phyloP scores from a whole-genome alignment of 2,888 invertebrate genomes.

The Ptychoptera albimana region DNA sequence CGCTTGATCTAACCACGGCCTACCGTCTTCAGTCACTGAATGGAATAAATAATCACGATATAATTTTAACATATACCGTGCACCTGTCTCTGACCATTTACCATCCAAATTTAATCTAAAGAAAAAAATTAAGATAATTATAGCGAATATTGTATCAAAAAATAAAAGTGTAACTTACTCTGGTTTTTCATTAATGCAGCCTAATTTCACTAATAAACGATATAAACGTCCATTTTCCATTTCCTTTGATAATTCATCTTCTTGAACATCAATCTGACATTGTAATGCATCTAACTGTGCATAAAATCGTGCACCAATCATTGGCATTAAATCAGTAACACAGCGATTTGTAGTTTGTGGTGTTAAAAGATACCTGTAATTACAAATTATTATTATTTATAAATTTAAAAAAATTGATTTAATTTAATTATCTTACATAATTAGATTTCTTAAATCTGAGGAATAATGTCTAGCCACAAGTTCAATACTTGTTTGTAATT shows the following conservation, averaged over 20 bases:
- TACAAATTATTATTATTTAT: conserved; percentile 1
- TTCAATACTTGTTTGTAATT: conserved; percentile 75
- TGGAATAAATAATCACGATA: conserved; percentile 97
- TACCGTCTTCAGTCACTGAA: conserved; percentile 79
- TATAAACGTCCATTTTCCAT: conserved; percentile 89
- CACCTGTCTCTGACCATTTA: conserved; percentile 95
- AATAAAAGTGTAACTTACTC: conserved; percentile 45
- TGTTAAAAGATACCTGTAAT: conserved; percentile 55
- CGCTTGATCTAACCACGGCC: conserved; percentile 93
- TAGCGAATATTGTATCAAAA: not conserved
- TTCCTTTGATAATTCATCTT: conserved; percentile 82
- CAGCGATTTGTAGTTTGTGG: conserved; percentile 49
- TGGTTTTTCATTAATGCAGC: conserved; percentile 88
- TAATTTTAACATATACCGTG: conserved; percentile 94
- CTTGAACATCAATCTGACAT: conserved; percentile 72
- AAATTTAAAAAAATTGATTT: not conserved
- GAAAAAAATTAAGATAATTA: conserved; percentile 10
- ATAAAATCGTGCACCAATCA: conserved; percentile 96
- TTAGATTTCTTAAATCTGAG: conserved; percentile 82
- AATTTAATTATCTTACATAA: conserved; percentile 47
- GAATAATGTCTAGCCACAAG: conserved; percentile 83
- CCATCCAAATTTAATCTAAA: conserved; percentile 79
- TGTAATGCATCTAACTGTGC: conserved; percentile 86
- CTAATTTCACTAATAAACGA: conserved; percentile 78
- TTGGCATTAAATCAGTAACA: conserved; percentile 95